phyloP scores from a whole-genome alignment of 2,113 vertebrate species.

The Hippolais icterina region DNA sequence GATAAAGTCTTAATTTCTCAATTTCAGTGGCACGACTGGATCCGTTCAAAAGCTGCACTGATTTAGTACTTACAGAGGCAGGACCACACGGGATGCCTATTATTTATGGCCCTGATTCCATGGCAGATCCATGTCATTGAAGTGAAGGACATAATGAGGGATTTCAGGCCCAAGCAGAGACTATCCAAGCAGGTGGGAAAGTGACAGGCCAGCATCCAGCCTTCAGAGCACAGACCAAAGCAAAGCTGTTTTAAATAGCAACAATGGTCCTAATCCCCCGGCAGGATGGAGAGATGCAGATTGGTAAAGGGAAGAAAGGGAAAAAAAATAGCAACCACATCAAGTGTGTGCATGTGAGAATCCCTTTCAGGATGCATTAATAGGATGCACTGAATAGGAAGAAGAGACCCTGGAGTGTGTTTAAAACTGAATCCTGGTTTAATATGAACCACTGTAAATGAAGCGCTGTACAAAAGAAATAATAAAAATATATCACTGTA shows the following conservation, averaged over 20 bases:
- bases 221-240: constrained; percentile 50
- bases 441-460: constrained; percentile 1
- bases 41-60: background rate
- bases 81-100: background rate
- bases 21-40: background rate
- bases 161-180: constrained; percentile 54
- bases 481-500: constrained; percentile 22
- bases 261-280: constrained; percentile 19
- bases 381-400: constrained; percentile 57
- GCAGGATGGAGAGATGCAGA: constrained; percentile 40
- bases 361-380: constrained; percentile 43
- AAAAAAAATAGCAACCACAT: constrained; percentile 28
- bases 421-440: constrained; percentile 20
- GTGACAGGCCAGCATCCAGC: background rate
- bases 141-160: constrained; percentile 51
- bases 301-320: constrained; percentile 28
- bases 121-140: background rate
- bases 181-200: constrained; percentile 53
- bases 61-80: constrained; percentile 9
- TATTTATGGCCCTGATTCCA: constrained; percentile 13
- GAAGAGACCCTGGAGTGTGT: constrained; percentile 49
- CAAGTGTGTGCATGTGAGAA: constrained; percentile 7
- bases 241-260: constrained; percentile 32
- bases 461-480: background rate
- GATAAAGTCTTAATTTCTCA: background rate